phyloP scores from a whole-genome alignment of 2,797 vertebrate genomes.

The Anguilla megastoma region DNA sequence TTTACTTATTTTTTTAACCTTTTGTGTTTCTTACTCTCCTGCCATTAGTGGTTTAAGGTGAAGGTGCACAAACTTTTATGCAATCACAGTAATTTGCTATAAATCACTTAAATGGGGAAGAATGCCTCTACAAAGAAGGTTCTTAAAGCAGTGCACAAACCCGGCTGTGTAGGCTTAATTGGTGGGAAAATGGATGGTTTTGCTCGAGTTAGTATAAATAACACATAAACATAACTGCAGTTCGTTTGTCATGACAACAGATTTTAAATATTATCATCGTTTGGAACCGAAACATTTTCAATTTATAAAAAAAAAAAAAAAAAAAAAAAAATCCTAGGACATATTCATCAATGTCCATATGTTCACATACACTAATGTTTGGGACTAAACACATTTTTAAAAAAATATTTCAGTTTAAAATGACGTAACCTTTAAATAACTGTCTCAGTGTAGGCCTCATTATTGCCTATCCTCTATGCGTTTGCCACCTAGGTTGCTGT shows the following conservation, averaged over 20 bases:
- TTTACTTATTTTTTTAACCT: not conserved
- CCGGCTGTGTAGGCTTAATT: conserved; percentile 1
- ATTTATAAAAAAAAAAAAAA: not conserved
- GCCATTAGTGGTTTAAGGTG: not conserved
- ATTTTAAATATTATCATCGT: not conserved
- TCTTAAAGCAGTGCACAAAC: not conserved
- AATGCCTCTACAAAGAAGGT: not conserved
- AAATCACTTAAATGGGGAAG: not conserved
- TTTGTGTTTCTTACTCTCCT: not conserved
- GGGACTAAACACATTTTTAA: not conserved
- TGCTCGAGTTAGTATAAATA: not conserved
- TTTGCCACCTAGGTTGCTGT: not conserved
- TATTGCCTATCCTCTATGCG: not conserved
- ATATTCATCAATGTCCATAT: too few species aligned
- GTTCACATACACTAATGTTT: not conserved
- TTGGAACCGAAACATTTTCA: not conserved
- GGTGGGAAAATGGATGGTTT: conserved; percentile 8
- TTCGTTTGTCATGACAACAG: not conserved
- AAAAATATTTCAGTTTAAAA: not conserved
- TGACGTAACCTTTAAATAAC: not conserved
- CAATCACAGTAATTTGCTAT: not conserved
- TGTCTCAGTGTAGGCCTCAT: not conserved
- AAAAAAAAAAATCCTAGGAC: too few species aligned
- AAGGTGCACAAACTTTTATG: not conserved
- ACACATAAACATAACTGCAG: not conserved